Evolutionary conservation across 2,888 invertebrate species (phyloP).

Genomic region (Morpho helenor): DNA sequence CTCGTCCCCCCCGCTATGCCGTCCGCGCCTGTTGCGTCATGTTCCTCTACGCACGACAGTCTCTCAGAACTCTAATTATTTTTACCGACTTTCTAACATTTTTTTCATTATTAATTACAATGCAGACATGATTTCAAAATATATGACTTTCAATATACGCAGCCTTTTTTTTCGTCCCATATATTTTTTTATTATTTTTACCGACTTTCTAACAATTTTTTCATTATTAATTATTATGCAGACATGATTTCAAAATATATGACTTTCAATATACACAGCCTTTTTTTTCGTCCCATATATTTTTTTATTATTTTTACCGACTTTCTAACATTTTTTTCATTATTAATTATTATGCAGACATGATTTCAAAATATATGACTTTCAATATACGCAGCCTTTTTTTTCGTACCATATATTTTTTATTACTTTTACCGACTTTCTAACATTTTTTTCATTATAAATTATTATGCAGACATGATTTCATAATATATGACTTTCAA

Average conservation of each 20-base stretch:
- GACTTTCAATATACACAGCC: not conserved
- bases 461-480: not conserved
- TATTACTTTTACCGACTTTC: not conserved
- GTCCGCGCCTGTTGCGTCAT: constrained; percentile 11
- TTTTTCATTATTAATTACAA: not conserved
- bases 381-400: not conserved
- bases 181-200: not conserved
- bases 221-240: not conserved
- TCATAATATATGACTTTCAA: not conserved
- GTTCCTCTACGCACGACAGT: constrained; percentile 1
- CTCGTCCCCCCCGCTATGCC: constrained; percentile 71
- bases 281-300: too few relatives aligned
- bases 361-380: not conserved
- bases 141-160: not conserved
- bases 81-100: not conserved
- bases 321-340: not conserved
- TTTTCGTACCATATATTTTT: too few relatives aligned
- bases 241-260: not conserved
- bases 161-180: too few relatives aligned
- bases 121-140: not conserved
- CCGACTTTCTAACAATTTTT: not conserved
- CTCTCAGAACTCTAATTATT: constrained; percentile 4
- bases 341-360: not conserved
- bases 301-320: not conserved
- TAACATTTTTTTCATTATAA: not conserved